Evolutionary conservation across 2,888 invertebrate species (phyloP).

Genomic region (Galerucella nymphaeae): DNA sequence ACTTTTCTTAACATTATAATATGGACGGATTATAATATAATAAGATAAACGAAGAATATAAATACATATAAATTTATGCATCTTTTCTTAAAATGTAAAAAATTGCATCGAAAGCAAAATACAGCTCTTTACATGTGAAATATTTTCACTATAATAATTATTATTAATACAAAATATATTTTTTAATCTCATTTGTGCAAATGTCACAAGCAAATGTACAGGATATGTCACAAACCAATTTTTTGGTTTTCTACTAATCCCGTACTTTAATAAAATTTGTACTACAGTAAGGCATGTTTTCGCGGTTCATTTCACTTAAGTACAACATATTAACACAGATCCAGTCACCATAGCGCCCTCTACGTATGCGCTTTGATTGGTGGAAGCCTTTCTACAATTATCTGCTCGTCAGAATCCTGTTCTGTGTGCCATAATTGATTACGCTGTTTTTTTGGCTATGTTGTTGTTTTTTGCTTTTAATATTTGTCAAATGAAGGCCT

Average conservation of each 20-base stretch:
- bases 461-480: no score
- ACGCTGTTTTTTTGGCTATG: no score
- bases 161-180: conserved; percentile 12
- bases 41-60: conserved; percentile 26
- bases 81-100: conserved; percentile 12
- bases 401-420: no score
- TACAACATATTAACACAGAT: neutral
- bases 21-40: conserved; percentile 39
- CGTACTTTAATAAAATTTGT: conserved; percentile 32
- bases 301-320: conserved; percentile 16
- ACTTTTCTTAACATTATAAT: conserved; percentile 38
- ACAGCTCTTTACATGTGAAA: conserved; percentile 9
- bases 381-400: no score
- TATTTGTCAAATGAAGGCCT: no score
- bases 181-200: conserved; percentile 28
- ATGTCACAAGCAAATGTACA: conserved; percentile 23
- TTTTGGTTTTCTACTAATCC: neutral
- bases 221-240: neutral
- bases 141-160: conserved; percentile 10
- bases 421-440: no score
- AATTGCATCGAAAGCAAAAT: conserved; percentile 31
- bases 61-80: conserved; percentile 1
- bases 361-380: no score
- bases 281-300: conserved; percentile 36
- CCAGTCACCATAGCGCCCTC: no score